Base-by-base conservation (phyloP, 1,140 invertebrate genomes). In the Scaptomyza graminum region DNA sequence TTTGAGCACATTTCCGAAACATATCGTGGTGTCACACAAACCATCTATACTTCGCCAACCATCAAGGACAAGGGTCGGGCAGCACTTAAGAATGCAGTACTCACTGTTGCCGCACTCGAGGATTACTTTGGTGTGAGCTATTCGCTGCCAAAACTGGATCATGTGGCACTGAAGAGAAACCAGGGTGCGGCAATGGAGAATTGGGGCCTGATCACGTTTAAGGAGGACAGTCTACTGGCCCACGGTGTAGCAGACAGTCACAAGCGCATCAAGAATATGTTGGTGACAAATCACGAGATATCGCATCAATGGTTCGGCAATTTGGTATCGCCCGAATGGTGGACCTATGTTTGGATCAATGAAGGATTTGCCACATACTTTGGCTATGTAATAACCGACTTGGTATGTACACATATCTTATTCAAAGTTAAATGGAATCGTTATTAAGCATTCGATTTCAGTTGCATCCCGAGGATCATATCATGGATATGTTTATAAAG, bases 181-280 rank as follows among this genome's bases (percentile, higher is more conserved):
- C 93, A 93, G n/a, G 94, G 94, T 25, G 95, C 95, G 1, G 96
- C 96, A 12, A 97, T 97, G 96, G 96, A 97, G 90, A 96, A 97
- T 92, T 97, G 96, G 96, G 96, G 96, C n/a, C 90, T 97, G 5
- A 94, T 96, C 55, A 95, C 95, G 0, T 97, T 95, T 78, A 93
- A 93, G 92, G 94, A 91, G 60, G 57, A 62, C 43, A 74, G 51
- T 50, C 37, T 90, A 5, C 15, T 90, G 13, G 31, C 60, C 1
- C 16, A 43, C 13, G 41, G 59, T 2, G 37, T 49, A 1, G 15
- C 28, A 8, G 65, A 78, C 47, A 7, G 31, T 3, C 57, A 67
- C 11, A 76, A 78, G 9, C 57, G 44, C 1, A 37, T 80, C 1
- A 81, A 73, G 57, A 82, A 87, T 12, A 76, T 39, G 12, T 11